Base-by-base conservation (phyloP, 2,797 vertebrate genomes). In the Peromyscus melanophrys region DNA sequence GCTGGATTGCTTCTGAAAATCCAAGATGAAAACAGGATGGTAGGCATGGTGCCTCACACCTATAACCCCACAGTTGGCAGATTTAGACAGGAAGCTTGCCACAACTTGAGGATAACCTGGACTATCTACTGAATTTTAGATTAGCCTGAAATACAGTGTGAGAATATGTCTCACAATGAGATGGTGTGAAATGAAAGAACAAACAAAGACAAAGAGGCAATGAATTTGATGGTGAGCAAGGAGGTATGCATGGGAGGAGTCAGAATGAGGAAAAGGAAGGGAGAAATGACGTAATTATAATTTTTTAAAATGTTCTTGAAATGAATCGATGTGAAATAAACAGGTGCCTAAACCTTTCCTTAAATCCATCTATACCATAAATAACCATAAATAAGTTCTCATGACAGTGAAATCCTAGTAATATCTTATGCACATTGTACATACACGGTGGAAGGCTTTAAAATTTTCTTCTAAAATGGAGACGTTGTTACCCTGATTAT, bases 381-480 rank as follows among this genome's bases (percentile, higher is more conserved):
- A 46, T 46, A 93, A 3, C 34, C 2, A n/a, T n/a, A n/a, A 12
- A 49, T 0, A 5, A 78, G 75, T 37, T 76, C 7, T n/a, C 29
- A 37, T 3, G 63, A n/a, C 25, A 71, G 40, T 31, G 27, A 9
- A n/a, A 89, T 73, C n/a, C 43, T 43, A 67, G 21, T n/a, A 43
- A 63, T 40, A 96, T 5, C 17, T 71, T 75, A 52, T 13, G 59
- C 5, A 46, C 0, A 1, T 78, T 73, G 31, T 11, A 92, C 86
- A 78, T 40, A 16, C 13, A 27, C 19, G 4, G 4, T 21, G 3
- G 34, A 40, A 57, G 5, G 0, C 7, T 46, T 21, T 88, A 61
- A 85, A 95, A 82, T 87, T 78, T 89, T 85, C 55, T 87, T 40
- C 19, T 90, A 40, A 83, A 85, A 97, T 29, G 17, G 27, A 4